Conservation (phyloP, 23 tunicate species). For the Halocynthia aurantium region DNA sequence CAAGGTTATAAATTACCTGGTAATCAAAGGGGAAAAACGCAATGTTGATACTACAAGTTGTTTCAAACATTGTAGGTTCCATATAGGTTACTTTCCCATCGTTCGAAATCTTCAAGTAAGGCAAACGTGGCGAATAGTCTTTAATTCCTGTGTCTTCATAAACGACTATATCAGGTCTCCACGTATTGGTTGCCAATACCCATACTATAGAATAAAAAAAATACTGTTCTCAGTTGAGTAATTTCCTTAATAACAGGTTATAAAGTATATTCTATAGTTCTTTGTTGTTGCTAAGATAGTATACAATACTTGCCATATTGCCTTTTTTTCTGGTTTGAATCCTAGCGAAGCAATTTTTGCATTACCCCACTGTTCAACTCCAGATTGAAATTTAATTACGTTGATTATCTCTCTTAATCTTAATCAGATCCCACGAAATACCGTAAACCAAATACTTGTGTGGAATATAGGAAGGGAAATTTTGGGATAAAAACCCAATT, state of each 20-base stretch:
- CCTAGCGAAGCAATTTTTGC: no score
- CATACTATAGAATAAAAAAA: constrained; percentile 31
- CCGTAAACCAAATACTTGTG: no score
- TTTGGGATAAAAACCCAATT: not conserved
- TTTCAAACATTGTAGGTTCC: constrained; percentile 55
- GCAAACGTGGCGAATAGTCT: constrained; percentile 62
- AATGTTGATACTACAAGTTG: constrained; percentile 61
- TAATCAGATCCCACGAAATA: no score
- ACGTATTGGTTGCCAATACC: constrained; percentile 29
- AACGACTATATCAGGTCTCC: constrained; percentile 76
- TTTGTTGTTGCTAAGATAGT: no score
- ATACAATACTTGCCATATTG: no score
- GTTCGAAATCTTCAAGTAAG: constrained; percentile 16
- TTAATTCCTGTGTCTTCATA: constrained; percentile 70
- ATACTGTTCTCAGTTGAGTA: not conserved
- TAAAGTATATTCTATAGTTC: no score
- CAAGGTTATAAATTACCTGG: constrained; percentile 32
- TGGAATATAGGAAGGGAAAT: no score
- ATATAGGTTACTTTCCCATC: constrained; percentile 36
- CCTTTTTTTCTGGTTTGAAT: no score
- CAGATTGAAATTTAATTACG: no score
- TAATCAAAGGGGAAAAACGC: constrained; percentile 68
- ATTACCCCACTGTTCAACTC: no score
- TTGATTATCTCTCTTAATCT: no score
- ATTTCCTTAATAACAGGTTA: not conserved